A percentile compares a stretch with the other conserved stretches of the same genome.
phyloP scores from a whole-genome alignment of 2,888 invertebrate genomes.

The Alloplasta piceator region DNA sequence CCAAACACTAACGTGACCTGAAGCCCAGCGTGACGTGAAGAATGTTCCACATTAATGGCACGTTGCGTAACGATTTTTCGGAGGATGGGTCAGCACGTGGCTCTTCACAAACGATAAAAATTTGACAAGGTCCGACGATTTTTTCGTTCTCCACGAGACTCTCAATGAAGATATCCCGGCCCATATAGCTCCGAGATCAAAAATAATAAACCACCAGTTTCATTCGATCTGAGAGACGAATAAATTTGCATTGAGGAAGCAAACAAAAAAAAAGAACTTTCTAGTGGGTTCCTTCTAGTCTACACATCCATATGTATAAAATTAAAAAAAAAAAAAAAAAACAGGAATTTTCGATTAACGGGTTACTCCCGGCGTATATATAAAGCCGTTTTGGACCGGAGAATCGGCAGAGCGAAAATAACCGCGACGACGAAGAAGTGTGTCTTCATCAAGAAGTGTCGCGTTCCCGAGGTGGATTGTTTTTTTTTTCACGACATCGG shows the following conservation, averaged over 20 bases:
- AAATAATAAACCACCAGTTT: background rate
- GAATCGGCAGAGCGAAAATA: slow-evolving; percentile 49
- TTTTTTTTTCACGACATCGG: no score
- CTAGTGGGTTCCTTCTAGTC: slow-evolving; percentile 21
- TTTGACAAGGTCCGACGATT: background rate
- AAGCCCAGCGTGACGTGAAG: no score
- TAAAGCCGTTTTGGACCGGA: slow-evolving; percentile 49
- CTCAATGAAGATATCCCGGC: background rate
- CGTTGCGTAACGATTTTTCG: background rate
- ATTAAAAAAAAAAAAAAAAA: slow-evolving; percentile 5
- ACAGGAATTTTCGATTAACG: slow-evolving; percentile 41
- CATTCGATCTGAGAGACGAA: slow-evolving; percentile 7
- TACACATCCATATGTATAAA: background rate
- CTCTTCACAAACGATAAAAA: background rate
- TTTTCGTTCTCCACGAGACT: background rate
- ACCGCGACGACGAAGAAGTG: slow-evolving; percentile 32
- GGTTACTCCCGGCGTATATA: slow-evolving; percentile 41
- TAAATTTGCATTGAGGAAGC: slow-evolving; percentile 33
- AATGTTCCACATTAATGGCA: no score
- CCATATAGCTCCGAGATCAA: background rate
- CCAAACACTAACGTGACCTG: no score
- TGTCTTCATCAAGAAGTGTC: slow-evolving; percentile 18
- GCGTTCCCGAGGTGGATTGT: no score
- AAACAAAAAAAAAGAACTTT: slow-evolving; percentile 34
- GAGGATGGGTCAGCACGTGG: background rate